A percentile compares a stretch with the other conserved stretches of the same genome.
Evolutionary conservation across 2,113 vertebrate species (phyloP).

Genomic region (Sinosuthora webbiana): DNA sequence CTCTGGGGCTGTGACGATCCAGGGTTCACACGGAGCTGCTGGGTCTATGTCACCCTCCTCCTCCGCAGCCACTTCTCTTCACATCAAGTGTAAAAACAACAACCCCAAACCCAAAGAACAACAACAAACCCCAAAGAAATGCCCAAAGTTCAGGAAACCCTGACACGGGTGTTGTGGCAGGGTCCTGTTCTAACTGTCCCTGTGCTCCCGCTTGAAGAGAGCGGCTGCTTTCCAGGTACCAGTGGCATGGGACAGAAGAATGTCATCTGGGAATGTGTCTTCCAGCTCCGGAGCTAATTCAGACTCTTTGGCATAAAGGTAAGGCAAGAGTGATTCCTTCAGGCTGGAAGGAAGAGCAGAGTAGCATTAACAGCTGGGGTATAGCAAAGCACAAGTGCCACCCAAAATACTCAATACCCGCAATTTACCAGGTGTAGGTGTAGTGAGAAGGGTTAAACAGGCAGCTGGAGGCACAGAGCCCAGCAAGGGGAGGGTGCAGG

Average conservation of each 20-base stretch:
- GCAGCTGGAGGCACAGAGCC: background rate
- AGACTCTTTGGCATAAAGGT: conserved; percentile 80
- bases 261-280: conserved; percentile 77
- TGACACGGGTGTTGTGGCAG: accelerated
- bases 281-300: conserved; percentile 73
- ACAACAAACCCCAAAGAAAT: background rate
- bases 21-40: background rate
- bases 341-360: conserved; percentile 74
- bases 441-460: background rate
- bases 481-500: background rate
- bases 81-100: background rate
- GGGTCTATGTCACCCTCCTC: background rate
- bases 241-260: conserved; percentile 74
- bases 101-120: background rate
- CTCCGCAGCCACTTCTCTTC: background rate
- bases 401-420: background rate
- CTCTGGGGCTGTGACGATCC: background rate
- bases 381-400: background rate
- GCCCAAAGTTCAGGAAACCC: background rate
- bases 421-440: accelerated
- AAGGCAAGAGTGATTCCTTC: conserved; percentile 75
- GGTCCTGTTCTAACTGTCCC: accelerated
- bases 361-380: accelerated
- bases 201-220: conserved; percentile 71
- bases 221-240: conserved; percentile 84